Base-by-base conservation (phyloP, 2,797 vertebrate genomes). In the Picus viridis region DNA sequence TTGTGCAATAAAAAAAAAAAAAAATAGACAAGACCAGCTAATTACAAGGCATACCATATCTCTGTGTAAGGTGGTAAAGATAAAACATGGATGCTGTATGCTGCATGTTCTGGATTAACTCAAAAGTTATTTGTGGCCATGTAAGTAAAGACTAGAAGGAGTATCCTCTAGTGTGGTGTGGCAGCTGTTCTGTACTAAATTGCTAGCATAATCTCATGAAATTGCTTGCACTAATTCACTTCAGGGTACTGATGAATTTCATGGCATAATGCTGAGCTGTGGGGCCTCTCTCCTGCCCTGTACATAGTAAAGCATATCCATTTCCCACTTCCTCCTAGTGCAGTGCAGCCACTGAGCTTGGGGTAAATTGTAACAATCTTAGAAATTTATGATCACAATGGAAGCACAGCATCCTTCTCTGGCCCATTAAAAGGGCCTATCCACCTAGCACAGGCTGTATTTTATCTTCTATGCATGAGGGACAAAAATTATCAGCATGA, bases 141-240 rank as follows among this genome's bases (percentile, higher is more conserved):
- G 83, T 92, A 90, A 96, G 73, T 88, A 89, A 92, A 90, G 91
- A 83, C 63, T 71, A 86, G 78, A 69, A 95, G 88, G 73, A 93
- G 41, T 87, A 89, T 76, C 73, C 76, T 86, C 63, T 51, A 72
- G 67, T 43, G 64, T 70, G 54, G 57, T 47, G 64, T 20, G 12
- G 89, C 95, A 96, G 92, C 90, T 96, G 93, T 85, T 94, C 87
- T 76, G 47, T 81, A 58, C 82, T 81, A 61, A 94, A 89, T 93
- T 94, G 86, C 87, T 78, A 70, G 49, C 7, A 0, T 96, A 94
- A 96, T 96, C 92, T 96, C 82, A 61, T 89, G 89, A 90, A 95
- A 95, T 95, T 81, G 90, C 88, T 94, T 92, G 70, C 76, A 89
- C 82, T 94, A 94, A 94, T 95, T 94, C 94, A 83, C 82, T 95